Percentiles rank a stretch among this genome's conserved stretches.
Evolutionary conservation across 64 coral and sea anemone species (phyloP).

Genomic region (Exaiptasia diaphana): DNA sequence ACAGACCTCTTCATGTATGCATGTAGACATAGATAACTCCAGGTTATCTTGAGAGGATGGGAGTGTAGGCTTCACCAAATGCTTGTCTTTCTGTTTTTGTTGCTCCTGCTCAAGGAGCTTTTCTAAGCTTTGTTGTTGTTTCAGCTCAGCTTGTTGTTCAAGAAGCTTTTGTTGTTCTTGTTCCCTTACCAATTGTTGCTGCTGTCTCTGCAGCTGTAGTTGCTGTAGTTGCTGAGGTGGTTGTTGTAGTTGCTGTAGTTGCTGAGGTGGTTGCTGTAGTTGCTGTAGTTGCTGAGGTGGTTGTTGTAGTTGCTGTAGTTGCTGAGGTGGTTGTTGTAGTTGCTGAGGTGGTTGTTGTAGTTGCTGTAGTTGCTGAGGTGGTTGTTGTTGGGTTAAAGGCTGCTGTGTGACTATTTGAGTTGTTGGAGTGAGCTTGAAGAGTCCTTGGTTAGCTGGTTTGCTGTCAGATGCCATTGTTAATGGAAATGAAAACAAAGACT

Average conservation of each 20-base stretch:
- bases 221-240: neutral
- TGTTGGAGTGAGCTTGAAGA: neutral
- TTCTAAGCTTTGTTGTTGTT: neutral
- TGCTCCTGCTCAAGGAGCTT: neutral
- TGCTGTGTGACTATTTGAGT: neutral
- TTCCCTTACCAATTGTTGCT: neutral
- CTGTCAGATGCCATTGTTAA: too few species aligned
- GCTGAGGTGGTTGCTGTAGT: neutral
- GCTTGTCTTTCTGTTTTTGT: neutral
- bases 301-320: neutral
- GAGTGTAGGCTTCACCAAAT: neutral
- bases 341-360: neutral
- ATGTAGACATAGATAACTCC: constrained; percentile 37
- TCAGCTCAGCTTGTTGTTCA: neutral
- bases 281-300: neutral
- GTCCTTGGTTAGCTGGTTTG: too few species aligned
- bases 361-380: neutral
- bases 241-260: neutral
- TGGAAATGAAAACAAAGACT: too few species aligned
- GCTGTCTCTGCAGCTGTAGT: neutral
- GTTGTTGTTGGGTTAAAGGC: neutral
- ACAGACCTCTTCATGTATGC: constrained; percentile 44
- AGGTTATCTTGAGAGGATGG: neutral
- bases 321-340: constrained; percentile 8
- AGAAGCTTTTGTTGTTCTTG: neutral